Conservation (phyloP, 2,113 vertebrate species). For the Petromus typicus region DNA sequence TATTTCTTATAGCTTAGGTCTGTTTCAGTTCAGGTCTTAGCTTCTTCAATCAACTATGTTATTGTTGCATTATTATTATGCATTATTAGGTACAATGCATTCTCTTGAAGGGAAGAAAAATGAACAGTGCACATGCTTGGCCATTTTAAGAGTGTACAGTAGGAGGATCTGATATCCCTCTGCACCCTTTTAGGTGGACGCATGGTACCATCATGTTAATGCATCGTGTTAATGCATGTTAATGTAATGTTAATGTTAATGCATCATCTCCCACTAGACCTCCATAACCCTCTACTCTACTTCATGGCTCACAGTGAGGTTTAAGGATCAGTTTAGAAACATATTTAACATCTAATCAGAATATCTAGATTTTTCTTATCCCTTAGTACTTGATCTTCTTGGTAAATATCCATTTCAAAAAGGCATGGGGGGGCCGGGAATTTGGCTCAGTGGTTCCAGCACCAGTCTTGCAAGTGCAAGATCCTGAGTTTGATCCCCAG, state of each 20-base stretch:
- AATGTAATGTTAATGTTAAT: too few relatives aligned
- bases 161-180: background rate
- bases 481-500: too few relatives aligned
- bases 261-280: background rate
- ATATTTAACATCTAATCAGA: background rate
- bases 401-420: background rate
- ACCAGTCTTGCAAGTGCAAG: too few relatives aligned
- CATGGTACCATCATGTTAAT: too few relatives aligned
- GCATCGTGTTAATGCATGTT: too few relatives aligned
- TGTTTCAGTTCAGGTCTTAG: background rate
- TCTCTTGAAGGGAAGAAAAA: background rate
- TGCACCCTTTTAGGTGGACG: background rate
- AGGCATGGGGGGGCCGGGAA: too few relatives aligned
- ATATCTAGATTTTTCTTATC: background rate
- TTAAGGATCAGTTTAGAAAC: background rate
- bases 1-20: background rate
- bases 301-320: background rate
- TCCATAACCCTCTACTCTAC: background rate
- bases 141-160: background rate
- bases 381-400: background rate
- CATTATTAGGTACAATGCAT: background rate
- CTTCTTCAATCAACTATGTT: background rate
- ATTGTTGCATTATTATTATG: too few relatives aligned
- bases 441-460: too few relatives aligned
- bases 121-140: background rate